These are phyloP conservation scores for Distichodus sexfasciatus DNA, from an alignment of 2,797 vertebrate species.

Conservation along the genomic window DNA sequence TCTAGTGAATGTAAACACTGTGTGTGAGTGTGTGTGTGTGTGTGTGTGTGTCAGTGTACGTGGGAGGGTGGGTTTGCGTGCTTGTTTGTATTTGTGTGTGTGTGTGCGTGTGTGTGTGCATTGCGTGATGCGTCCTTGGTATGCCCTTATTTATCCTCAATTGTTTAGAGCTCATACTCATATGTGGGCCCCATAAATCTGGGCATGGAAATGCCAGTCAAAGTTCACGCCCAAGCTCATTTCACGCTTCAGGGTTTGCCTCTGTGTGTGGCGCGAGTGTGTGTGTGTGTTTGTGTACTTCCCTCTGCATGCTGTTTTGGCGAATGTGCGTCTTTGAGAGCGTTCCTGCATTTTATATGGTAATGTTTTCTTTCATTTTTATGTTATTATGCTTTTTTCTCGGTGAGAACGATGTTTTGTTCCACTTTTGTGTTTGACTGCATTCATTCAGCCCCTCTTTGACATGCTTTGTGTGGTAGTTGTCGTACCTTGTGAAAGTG, in stretches of 20 bases:
- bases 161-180: conserved; percentile 59
- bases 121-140: conserved; percentile 42
- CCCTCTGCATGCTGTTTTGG: conserved; percentile 3
- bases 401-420: conserved; percentile 5
- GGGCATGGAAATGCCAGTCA: conserved; percentile 70
- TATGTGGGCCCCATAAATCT: conserved; percentile 70
- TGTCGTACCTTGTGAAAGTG: neutral
- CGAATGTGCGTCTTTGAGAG: conserved; percentile 12
- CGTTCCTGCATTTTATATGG: conserved; percentile 28
- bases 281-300: conserved; percentile 50
- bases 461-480: neutral
- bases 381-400: conserved; percentile 14
- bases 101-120: neutral
- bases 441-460: neutral
- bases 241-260: conserved; percentile 72
- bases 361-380: neutral
- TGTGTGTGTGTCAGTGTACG: neutral
- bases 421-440: neutral
- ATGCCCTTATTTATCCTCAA: conserved; percentile 61
- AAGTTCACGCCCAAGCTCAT: conserved; percentile 76
- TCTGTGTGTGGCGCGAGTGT: conserved; percentile 15
- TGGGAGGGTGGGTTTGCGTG: too few species aligned
- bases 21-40: conserved; percentile 27
- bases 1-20: conserved; percentile 33
- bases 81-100: too few species aligned